Conservation (phyloP, 1,140 invertebrate genomes). For the Ctenoplectra terminalis region DNA sequence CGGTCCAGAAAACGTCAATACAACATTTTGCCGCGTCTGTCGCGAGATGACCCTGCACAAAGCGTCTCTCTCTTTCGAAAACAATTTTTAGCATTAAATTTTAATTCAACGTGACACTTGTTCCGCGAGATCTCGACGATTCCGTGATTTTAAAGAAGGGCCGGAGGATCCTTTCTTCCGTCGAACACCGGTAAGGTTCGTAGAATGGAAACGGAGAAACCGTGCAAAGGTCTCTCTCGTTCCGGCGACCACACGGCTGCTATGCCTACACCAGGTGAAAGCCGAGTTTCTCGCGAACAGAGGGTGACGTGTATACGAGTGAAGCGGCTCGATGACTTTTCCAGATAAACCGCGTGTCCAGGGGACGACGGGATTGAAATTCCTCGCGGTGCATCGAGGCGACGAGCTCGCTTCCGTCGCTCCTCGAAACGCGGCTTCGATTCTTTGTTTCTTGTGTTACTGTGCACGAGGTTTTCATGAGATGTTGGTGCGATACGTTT, state of each 20-base stretch:
- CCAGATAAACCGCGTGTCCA: conserved; percentile 27
- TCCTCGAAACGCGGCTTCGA: neutral
- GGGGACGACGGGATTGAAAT: conserved; percentile 30
- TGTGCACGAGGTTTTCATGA: neutral
- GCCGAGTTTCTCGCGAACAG: conserved; percentile 24
- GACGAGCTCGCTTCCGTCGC: conserved; percentile 18
- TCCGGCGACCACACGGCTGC: neutral
- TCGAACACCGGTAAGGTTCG: neutral
- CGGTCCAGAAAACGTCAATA: neutral
- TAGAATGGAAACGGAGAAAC: conserved; percentile 9
- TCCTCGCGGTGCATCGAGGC: conserved; percentile 18
- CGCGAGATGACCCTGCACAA: neutral
- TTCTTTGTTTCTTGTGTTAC: neutral
- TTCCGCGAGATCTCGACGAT: neutral
- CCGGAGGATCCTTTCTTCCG: neutral
- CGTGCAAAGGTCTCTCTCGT: neutral
- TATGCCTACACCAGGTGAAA: conserved; percentile 8
- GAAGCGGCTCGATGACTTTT: conserved; percentile 33
- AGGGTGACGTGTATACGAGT: conserved; percentile 25
- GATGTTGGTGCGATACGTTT: no score
- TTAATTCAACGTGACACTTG: neutral
- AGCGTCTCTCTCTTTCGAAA: neutral
- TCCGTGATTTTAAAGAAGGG: neutral
- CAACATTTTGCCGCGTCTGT: neutral
- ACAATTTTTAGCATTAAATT: conserved; percentile 14